phyloP scores from a whole-genome alignment of 2,888 invertebrate genomes.

The Dyspetes luteomarginatus region DNA sequence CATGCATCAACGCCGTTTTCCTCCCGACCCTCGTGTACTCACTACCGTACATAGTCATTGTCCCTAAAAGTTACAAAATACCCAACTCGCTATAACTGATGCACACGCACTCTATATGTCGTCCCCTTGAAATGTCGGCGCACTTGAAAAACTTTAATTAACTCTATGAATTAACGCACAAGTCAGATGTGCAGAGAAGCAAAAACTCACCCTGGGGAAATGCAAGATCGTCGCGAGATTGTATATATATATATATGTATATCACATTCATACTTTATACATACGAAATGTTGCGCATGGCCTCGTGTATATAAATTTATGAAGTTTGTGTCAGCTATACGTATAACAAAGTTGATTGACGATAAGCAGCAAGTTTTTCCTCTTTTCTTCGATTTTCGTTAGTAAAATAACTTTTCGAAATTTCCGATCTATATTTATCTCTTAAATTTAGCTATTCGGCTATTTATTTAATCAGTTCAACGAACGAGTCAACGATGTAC shows the following conservation, averaged over 20 bases:
- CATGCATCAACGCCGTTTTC: conserved; percentile 56
- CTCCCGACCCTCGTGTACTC: conserved; percentile 11
- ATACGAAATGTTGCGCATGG: neutral
- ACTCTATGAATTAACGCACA: conserved; percentile 56
- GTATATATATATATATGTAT: too few species aligned
- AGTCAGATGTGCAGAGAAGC: conserved; percentile 6
- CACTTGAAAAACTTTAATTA: conserved; percentile 58
- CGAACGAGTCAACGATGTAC: too few species aligned
- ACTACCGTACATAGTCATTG: conserved; percentile 7
- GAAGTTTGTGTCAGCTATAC: neutral
- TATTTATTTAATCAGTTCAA: too few species aligned
- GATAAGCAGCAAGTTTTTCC: neutral
- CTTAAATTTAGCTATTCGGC: too few species aligned
- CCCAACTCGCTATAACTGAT: conserved; percentile 31
- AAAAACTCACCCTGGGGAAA: neutral
- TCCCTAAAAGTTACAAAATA: conserved; percentile 53
- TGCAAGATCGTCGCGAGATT: neutral
- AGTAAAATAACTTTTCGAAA: too few species aligned
- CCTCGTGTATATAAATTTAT: neutral
- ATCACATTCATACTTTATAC: too few species aligned
- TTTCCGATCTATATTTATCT: too few species aligned
- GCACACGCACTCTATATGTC: neutral
- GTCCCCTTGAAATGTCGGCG: neutral
- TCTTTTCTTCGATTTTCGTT: too few species aligned
- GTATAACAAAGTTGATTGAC: too few species aligned